Conservation (phyloP, 2,113 vertebrate species). For the Lophura nycthemera region DNA sequence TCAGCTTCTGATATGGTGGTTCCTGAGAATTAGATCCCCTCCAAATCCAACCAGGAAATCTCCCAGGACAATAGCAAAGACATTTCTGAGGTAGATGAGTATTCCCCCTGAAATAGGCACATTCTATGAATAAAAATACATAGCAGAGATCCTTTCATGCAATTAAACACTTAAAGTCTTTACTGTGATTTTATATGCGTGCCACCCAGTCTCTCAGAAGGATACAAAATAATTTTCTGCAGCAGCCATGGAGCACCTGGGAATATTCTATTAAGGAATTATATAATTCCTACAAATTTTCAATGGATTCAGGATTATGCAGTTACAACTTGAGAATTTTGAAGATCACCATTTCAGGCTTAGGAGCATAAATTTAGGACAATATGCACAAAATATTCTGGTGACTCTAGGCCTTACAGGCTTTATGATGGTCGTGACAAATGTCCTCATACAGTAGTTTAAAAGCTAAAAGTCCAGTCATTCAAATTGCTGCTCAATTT, state of each 20-base stretch:
- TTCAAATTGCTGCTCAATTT: neutral
- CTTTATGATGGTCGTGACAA: neutral
- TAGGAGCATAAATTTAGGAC: neutral
- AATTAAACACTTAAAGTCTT: neutral
- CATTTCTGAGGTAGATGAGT: neutral
- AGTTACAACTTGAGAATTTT: neutral
- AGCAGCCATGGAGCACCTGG: neutral
- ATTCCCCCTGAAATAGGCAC: neutral
- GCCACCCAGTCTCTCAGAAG: neutral
- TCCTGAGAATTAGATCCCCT: neutral
- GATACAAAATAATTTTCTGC: slow-evolving; percentile 22
- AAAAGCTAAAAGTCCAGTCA: neutral
- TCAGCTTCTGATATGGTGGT: neutral
- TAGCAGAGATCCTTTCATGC: neutral
- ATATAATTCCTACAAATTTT: neutral
- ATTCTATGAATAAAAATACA: neutral
- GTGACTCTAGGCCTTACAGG: neutral
- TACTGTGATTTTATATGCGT: neutral
- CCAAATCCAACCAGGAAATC: neutral
- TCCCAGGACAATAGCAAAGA: neutral
- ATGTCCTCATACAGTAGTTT: neutral
- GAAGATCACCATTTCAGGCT: neutral
- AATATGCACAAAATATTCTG: neutral
- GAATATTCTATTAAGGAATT: neutral
- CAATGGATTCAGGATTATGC: neutral